phyloP scores from a whole-genome alignment of 2,888 invertebrate genomes.

The Penaeus monodon region DNA sequence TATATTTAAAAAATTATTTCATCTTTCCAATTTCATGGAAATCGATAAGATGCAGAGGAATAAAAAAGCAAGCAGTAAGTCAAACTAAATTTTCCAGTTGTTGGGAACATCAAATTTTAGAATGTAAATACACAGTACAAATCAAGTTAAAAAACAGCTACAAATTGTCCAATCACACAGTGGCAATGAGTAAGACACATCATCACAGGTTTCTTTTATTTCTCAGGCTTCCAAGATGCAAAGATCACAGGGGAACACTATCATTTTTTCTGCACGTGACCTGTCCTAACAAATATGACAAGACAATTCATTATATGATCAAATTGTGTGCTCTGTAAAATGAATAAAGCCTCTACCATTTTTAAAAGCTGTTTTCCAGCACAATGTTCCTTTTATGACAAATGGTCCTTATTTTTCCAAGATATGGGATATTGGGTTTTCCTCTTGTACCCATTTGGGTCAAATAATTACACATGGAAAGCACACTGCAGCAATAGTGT shows the following conservation, averaged over 20 bases:
- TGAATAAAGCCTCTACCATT: conserved; percentile 31
- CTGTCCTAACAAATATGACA: conserved; percentile 51
- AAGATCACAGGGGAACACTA: conserved; percentile 54
- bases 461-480: conserved; percentile 34
- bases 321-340: conserved; percentile 37
- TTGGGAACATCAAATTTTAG: conserved; percentile 53
- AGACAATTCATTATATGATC: conserved; percentile 45
- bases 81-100: conserved; percentile 39
- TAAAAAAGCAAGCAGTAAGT: conserved; percentile 40
- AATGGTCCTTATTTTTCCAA: conserved; percentile 5
- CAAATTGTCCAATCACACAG: conserved; percentile 55
- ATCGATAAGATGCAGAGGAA: conserved; percentile 16
- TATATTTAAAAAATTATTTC: conserved; percentile 6
- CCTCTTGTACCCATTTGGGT: not conserved
- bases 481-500: conserved; percentile 30
- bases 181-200: conserved; percentile 61
- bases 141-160: conserved; percentile 39
- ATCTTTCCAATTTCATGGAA: conserved; percentile 17
- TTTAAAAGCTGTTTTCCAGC: conserved; percentile 26
- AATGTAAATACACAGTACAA: conserved; percentile 37
- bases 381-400: conserved; percentile 32
- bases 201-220: conserved; percentile 53
- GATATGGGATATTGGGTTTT: conserved; percentile 6
- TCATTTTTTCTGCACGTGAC: conserved; percentile 37
- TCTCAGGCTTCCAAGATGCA: conserved; percentile 53